Evolutionary conservation across 1,140 invertebrate species (phyloP).

Genomic region (Parasteatoda tepidariorum): DNA sequence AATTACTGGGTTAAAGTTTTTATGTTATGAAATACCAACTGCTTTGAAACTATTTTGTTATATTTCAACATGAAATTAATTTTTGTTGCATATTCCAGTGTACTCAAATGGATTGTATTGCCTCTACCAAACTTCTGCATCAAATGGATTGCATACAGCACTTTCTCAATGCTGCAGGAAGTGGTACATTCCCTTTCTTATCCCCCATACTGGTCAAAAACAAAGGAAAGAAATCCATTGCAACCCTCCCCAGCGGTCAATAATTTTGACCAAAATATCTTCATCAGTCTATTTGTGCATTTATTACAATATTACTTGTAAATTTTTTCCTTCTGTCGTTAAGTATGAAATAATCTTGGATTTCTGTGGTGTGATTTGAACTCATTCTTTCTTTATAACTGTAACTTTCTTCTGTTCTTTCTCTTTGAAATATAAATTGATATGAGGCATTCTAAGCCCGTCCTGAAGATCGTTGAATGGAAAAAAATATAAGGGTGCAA

Average conservation of each 20-base stretch:
- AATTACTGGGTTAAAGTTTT: too few species aligned
- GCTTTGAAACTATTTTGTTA: too few species aligned
- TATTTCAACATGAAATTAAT: not conserved
- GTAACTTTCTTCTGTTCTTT: slow-evolving; percentile 12
- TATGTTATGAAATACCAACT: too few species aligned
- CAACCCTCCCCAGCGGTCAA: slow-evolving; percentile 10
- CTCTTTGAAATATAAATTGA: not conserved
- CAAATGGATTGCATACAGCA: slow-evolving; percentile 42
- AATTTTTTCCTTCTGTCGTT: slow-evolving; percentile 36
- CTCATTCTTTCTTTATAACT: not conserved
- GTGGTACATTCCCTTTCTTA: slow-evolving; percentile 59
- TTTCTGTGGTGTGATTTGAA: slow-evolving; percentile 37
- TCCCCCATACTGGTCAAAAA: slow-evolving; percentile 36
- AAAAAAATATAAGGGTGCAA: not conserved
- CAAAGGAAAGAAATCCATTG: slow-evolving; percentile 15
- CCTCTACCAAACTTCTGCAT: slow-evolving; percentile 58
- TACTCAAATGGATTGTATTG: slow-evolving; percentile 56
- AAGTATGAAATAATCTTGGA: not conserved
- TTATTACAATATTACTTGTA: slow-evolving; percentile 48
- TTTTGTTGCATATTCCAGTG: slow-evolving; percentile 29
- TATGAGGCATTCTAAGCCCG: not conserved
- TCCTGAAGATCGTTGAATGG: not conserved
- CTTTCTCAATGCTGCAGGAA: slow-evolving; percentile 49
- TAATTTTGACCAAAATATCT: too few species aligned
- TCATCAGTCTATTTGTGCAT: slow-evolving; percentile 54